Conservation (phyloP, 92 coral and sea anemone genomes). For the Siderastrea radians region DNA sequence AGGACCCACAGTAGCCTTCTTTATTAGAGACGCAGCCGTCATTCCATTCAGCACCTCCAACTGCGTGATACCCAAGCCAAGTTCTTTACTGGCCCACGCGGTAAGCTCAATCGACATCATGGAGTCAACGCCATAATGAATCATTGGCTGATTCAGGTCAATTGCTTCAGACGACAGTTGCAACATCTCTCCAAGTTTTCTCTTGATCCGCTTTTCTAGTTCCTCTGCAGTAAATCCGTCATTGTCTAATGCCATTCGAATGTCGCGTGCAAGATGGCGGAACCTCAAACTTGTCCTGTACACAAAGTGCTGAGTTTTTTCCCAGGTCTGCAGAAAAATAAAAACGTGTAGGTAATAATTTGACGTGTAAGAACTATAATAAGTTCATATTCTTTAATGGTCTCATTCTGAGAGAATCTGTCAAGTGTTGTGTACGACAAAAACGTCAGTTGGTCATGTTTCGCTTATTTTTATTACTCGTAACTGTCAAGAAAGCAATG, state of each 20-base stretch:
- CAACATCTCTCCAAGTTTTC: not conserved
- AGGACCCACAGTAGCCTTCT: not conserved
- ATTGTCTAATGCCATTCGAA: not conserved
- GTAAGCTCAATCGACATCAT: not conserved
- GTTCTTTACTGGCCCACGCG: slow-evolving; percentile 4
- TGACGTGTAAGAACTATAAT: too few relatives aligned
- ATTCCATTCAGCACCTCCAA: not conserved
- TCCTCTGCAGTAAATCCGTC: not conserved
- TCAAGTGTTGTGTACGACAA: too few relatives aligned
- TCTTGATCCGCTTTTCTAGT: too few relatives aligned
- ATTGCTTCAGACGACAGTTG: not conserved
- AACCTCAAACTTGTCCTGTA: not conserved
- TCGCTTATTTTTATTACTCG: too few relatives aligned
- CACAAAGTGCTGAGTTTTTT: not conserved
- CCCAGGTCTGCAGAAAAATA: not conserved
- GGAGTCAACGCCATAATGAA: not conserved
- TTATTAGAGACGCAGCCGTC: not conserved
- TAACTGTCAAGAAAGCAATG: too few relatives aligned
- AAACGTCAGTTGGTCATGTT: too few relatives aligned
- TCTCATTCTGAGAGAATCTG: too few relatives aligned
- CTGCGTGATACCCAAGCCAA: slow-evolving; percentile 1
- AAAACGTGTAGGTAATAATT: too few relatives aligned
- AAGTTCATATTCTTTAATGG: not conserved
- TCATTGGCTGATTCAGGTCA: slow-evolving; percentile 5
- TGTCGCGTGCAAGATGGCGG: not conserved